Base-by-base conservation (phyloP, 2,888 invertebrate species). In the Miltochrista miniata region DNA sequence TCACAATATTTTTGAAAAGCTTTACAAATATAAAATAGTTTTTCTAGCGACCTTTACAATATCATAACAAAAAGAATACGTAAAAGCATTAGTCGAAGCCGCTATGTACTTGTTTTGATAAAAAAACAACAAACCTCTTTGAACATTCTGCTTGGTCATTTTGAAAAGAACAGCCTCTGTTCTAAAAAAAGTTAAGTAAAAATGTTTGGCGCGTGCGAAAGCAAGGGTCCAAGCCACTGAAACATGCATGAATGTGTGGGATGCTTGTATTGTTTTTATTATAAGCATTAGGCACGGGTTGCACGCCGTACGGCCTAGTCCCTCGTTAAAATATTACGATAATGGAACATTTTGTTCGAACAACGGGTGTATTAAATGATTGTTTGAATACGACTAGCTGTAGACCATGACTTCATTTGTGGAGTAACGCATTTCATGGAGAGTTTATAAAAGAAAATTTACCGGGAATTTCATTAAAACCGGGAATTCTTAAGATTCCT, bases 211-310 rank as follows among this genome's bases (percentile, higher is more conserved):
- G 69, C 70, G 66, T 70, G 65, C 70, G 57, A 70, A 64, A 61
- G 70, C 65, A 70, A 74, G 70, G 75, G 71, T 68, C 62, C 57
- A 54, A 56, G 55, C 73, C 75, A 62, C 79, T 82, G 68, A 83
- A 85, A 85, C 81, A 83, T 85, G 83, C 76, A 83, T 72, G 78
- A 65, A 61, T 68, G 73, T 73, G 77, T 68, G 75, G 60, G 66
- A 64, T 65, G 65, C 65, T 53, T 63, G 74, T 77, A 81, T 86
- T 87, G 85, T 85, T 83, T 84, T 83, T 82, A 83, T 84, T 83
- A 81, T 81, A 79, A 81, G 75, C 80, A 77, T 75, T 81, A 79
- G 81, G 75, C 80, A 77, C 75, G 75, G 76, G 76, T 76, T 72
- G 79, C 72, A 63, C 65, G 66, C 67, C 76, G 83, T 83, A 81